Base-by-base conservation (phyloP, 1,140 invertebrate species). In the Lerema accius region DNA sequence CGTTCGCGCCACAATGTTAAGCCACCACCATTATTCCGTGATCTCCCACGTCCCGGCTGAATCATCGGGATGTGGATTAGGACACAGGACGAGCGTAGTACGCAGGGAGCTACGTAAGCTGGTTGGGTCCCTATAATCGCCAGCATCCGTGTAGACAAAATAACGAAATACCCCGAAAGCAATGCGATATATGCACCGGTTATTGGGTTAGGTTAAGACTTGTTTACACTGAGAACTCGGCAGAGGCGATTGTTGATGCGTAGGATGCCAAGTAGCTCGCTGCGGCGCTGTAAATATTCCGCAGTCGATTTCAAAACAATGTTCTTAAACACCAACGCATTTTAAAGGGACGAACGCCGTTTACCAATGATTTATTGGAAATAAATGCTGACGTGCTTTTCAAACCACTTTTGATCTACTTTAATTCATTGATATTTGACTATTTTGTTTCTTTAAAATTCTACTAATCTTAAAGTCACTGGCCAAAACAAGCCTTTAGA, bases 131-230 rank as follows among this genome's bases (percentile, higher is more conserved):
- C 40, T 68, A 83, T 80, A 79, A 87, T 85, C 84, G 79, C 80
- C 81, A 83, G 81, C 78, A 86, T 89, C 84, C 84, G 79, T 84
- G 87, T 90, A 90, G 87, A 90, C 87, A 90, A 90, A 90, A 90
- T 90, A 90, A 82, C 78, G 85, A 79, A 89, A 85, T 88, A 90
- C 83, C 66, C 78, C 77, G 85, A 90, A 89, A 86, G 86, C 84
- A 86, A 88, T 76, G 75, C 79, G 84, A 86, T 88, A 88, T 85
- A 80, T 76, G 66, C 78, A 74, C 71, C 69, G 68, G 80, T 86
- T 89, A 87, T 90, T 90, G 84, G 84, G 87, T 88, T 85, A 88
- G 87, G 85, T 90, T 90, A 85, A 77, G 82, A 79, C 72, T 73
- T 87, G 85, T 90, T 90, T 90, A 85, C 76, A 78, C 60, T 75